Conservation (phyloP, 2,113 vertebrate genomes). For the Proteles cristata region DNA sequence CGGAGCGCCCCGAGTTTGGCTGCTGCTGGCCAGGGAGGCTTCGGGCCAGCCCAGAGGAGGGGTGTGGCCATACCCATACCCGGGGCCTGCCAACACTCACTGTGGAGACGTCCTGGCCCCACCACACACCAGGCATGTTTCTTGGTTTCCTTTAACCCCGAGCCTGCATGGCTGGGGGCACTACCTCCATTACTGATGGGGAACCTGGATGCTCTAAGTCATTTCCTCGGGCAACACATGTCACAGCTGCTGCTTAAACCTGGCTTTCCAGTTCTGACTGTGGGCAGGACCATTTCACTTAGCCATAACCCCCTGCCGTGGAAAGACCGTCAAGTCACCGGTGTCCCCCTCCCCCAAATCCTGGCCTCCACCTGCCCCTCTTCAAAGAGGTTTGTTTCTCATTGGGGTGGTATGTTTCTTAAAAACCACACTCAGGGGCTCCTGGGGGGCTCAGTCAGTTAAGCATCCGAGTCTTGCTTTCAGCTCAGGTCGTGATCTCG, state of each 20-base stretch:
- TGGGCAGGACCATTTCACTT: neutral
- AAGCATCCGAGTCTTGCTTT: no score
- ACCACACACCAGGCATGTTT: neutral
- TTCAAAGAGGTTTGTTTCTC: slow-evolving; percentile 8
- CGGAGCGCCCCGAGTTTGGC: neutral
- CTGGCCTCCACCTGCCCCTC: neutral
- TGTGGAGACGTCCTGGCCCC: no score
- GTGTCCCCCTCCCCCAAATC: no score
- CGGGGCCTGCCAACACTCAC: neutral
- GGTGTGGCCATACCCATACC: no score
- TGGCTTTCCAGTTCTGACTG: neutral
- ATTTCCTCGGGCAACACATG: neutral
- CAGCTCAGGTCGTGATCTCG: no score
- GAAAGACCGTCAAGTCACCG: neutral
- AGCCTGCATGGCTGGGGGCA: neutral
- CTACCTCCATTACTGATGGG: neutral
- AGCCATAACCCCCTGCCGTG: neutral
- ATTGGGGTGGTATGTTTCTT: neutral
- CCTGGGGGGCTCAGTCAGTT: no score
- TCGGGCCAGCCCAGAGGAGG: neutral
- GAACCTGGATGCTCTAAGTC: neutral
- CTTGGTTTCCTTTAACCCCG: neutral
- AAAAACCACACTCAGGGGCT: neutral
- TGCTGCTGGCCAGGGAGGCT: neutral
- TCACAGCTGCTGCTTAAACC: no score